Evolutionary conservation across 1,140 invertebrate genomes (phyloP).

Genomic region (Hycleus cichorii): DNA sequence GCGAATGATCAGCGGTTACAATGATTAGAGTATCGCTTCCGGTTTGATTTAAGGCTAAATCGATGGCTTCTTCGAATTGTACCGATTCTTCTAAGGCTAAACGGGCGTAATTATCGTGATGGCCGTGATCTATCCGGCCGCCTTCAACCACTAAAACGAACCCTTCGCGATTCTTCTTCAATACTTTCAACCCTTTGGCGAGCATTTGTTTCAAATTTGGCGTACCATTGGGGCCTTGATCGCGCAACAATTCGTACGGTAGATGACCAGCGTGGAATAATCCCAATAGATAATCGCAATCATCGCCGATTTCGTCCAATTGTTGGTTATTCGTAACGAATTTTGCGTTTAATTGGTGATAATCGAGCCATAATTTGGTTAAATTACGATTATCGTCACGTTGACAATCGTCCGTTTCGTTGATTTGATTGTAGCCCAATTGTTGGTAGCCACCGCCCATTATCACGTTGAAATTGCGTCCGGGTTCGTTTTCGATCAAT

Average conservation of each 20-base stretch:
- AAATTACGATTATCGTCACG: constrained; percentile 66
- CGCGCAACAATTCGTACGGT: constrained; percentile 47
- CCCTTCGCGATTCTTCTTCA: constrained; percentile 70
- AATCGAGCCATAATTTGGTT: constrained; percentile 55
- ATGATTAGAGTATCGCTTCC: constrained; percentile 70
- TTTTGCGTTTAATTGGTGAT: constrained; percentile 50
- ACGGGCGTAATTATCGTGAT: constrained; percentile 73
- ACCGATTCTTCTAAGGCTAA: constrained; percentile 72
- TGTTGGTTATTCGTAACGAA: constrained; percentile 60
- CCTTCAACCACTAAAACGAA: constrained; percentile 75
- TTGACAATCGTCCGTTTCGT: constrained; percentile 58
- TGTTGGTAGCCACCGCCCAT: constrained; percentile 76
- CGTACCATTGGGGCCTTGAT: constrained; percentile 56
- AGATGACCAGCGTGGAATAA: constrained; percentile 59
- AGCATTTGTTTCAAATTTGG: constrained; percentile 85
- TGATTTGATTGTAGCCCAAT: constrained; percentile 56
- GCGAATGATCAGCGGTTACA: constrained; percentile 87
- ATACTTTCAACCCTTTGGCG: constrained; percentile 69
- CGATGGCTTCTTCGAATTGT: constrained; percentile 69
- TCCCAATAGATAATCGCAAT: constrained; percentile 69
- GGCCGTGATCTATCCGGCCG: constrained; percentile 80
- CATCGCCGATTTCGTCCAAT: constrained; percentile 49
- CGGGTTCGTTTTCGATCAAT: constrained; percentile 63
- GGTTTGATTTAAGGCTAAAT: constrained; percentile 53
- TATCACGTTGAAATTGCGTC: constrained; percentile 71